Base-by-base conservation (phyloP, 1,140 invertebrate species). In the Plectrocnemia conspersa region DNA sequence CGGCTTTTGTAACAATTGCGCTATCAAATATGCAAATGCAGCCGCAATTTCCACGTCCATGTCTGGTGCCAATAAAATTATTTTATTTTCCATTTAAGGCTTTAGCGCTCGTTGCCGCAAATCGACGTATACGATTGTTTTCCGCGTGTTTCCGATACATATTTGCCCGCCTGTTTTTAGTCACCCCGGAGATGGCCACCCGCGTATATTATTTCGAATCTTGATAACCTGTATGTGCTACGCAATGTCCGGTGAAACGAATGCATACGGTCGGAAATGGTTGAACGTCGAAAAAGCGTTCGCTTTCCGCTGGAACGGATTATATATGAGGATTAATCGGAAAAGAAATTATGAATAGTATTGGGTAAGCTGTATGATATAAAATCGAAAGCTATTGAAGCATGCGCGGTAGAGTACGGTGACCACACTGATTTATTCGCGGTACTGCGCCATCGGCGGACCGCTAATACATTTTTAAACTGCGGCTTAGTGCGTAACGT, bases 121-220 rank as follows among this genome's bases (percentile, higher is more conserved):
- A n/a, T n/a, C n/a, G n/a, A n/a, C n/a, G n/a, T n/a, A 41, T 41
- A 16, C 38, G 4, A 5, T 33, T 25, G 29, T 47, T 47, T 33
- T 9, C 23, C 33, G 21, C 47, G 47, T n/a, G 33, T 38, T 47
- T 47, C 32, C 47, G 47, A 50, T 38, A n/a, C 35, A 35, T 24
- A 47, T 27, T 35, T 47, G 32, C 22, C 27, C 25, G 32, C 22
- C 27, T 18, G 27, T 47, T 47, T 47, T 33, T 47, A 27, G 22
- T 25, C 41, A 18, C 4, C 41, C 38, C n/a, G 10, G 15, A 38
- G 7, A 38, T 15, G 19, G 7, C 44, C 15, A 16, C 10, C 22
- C 11, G 13, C n/a, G n/a, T n/a, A n/a, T n/a, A n/a, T n/a, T n/a
- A 13, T 16, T 32, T 21, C 24, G 29, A 35, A 48, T 48, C 46